phyloP scores from a whole-genome alignment of 2,797 vertebrate species.

The Hemitrygon akajei region DNA sequence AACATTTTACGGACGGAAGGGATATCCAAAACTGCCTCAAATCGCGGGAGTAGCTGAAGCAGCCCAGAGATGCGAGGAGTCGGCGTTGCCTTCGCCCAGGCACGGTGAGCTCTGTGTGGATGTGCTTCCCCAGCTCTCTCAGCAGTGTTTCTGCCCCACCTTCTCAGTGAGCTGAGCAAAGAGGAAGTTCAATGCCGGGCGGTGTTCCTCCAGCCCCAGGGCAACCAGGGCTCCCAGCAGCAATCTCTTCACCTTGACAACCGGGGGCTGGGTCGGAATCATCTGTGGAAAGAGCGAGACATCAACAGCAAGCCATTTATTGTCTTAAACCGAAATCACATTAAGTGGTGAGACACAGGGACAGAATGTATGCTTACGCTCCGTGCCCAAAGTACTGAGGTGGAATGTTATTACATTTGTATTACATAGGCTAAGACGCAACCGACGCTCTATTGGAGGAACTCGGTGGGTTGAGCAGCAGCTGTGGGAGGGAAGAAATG shows the following conservation, averaged over 20 bases:
- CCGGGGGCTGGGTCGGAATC: conserved; percentile 70
- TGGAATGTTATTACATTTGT: too few relatives aligned
- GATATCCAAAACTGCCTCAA: neutral
- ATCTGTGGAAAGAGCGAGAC: conserved; percentile 53
- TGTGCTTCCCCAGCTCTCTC: neutral
- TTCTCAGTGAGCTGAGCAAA: neutral
- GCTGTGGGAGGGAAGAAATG: too few relatives aligned
- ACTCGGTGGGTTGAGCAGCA: too few relatives aligned
- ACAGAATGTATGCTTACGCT: too few relatives aligned
- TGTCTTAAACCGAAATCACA: too few relatives aligned
- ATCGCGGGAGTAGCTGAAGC: neutral
- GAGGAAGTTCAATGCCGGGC: conserved; percentile 58
- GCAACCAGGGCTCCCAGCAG: conserved; percentile 67
- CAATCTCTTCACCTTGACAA: conserved; percentile 64
- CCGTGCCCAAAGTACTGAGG: too few relatives aligned
- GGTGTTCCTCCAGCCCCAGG: conserved; percentile 67
- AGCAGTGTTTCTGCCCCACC: neutral
- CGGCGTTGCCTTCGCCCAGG: neutral
- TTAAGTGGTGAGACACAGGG: too few relatives aligned
- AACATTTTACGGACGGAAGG: neutral
- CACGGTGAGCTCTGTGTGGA: neutral
- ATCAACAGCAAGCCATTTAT: neutral
- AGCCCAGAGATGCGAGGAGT: neutral
- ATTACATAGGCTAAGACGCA: too few relatives aligned
- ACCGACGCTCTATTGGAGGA: too few relatives aligned